Evolutionary conservation across 2,113 vertebrate species (phyloP).

Genomic region (Odobenus rosmarus): DNA sequence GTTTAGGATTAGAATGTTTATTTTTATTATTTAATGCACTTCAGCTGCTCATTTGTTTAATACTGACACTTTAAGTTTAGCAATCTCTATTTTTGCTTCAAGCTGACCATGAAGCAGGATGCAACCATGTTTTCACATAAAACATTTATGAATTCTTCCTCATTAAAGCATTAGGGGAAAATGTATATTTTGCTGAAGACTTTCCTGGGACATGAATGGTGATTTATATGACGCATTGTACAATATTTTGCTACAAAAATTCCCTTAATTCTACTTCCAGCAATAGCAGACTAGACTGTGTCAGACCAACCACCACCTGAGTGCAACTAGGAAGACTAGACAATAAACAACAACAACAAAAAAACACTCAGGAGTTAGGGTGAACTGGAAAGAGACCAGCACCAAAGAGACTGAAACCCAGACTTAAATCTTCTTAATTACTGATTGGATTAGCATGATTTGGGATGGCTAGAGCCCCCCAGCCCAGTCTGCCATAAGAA

Average conservation of each 20-base stretch:
- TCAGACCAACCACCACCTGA: not conserved
- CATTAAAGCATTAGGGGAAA: not conserved
- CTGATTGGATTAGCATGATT: conserved; percentile 34
- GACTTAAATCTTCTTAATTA: not conserved
- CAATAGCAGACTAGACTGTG: not conserved
- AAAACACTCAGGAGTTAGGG: not conserved
- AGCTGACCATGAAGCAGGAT: not conserved
- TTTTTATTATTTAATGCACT: not conserved
- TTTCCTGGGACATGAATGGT: not conserved
- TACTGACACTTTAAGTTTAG: not conserved
- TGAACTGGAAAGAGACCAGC: not conserved
- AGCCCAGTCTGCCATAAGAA: not conserved
- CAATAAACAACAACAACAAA: not conserved
- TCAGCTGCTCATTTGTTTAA: not conserved
- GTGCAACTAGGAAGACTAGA: not conserved
- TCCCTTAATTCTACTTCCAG: not conserved
- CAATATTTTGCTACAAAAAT: not conserved
- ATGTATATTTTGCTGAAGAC: not conserved
- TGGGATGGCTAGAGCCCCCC: not conserved
- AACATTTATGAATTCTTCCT: not conserved
- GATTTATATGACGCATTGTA: not conserved
- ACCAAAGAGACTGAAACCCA: not conserved
- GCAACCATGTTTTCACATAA: not conserved
- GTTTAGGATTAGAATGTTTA: not conserved
- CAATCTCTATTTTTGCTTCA: not conserved